Conservation (phyloP, 2,113 vertebrate species). For the Opisthocomus hoazin region DNA sequence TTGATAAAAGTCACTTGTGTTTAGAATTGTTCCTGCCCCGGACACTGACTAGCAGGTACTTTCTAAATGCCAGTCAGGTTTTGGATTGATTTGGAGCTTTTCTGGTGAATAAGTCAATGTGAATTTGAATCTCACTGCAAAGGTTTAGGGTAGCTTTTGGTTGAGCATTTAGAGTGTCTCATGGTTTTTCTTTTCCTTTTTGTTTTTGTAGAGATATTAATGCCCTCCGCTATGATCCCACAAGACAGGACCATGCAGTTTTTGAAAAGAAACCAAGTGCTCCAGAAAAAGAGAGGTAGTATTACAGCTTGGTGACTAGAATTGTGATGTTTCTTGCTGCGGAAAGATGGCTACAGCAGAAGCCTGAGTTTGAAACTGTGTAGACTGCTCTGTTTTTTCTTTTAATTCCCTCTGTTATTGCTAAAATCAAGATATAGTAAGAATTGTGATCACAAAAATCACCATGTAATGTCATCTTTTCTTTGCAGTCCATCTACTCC, state of each 20-base stretch:
- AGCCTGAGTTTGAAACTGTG: not conserved
- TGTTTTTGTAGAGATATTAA: constrained; percentile 79
- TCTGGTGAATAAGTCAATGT: not conserved
- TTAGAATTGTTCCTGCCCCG: not conserved
- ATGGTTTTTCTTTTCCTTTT: not conserved
- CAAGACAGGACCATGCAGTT: constrained; percentile 81
- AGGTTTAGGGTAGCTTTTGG: not conserved
- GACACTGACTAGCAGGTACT: not conserved
- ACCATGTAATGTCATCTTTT: not conserved
- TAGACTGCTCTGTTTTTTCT: not conserved
- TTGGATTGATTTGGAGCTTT: not conserved
- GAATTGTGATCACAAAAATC: not conserved
- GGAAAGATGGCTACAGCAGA: not conserved
- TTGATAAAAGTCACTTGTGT: not conserved
- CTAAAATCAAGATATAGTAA: not conserved
- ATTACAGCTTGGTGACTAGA: not conserved
- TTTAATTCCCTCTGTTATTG: not conserved
- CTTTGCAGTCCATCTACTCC: not conserved
- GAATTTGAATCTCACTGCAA: not conserved
- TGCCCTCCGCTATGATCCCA: constrained; percentile 89
- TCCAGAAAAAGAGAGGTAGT: constrained; percentile 82
- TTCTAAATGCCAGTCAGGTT: not conserved
- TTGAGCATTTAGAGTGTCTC: not conserved
- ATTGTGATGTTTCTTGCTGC: not conserved
- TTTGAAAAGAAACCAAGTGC: constrained; percentile 80